These are phyloP conservation scores for Macrophya alboannulata DNA, from an alignment of 2,888 invertebrate genomes.

Conservation along the genomic window DNA sequence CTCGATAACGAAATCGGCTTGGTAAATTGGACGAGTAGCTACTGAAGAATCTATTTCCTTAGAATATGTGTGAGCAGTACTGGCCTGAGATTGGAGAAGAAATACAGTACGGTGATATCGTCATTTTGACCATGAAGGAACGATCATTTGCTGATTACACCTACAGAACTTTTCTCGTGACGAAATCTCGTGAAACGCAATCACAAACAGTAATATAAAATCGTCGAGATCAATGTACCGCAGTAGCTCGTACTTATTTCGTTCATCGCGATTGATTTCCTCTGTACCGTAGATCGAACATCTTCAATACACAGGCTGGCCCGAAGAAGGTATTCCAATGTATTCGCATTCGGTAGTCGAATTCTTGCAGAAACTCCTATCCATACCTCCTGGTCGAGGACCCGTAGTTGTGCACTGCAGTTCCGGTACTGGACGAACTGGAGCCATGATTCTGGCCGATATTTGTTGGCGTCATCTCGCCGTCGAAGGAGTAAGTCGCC, in stretches of 20 bases:
- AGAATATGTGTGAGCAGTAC: slow-evolving; percentile 81
- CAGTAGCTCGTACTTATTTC: not conserved
- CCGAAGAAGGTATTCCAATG: slow-evolving; percentile 81
- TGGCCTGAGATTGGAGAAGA: slow-evolving; percentile 81
- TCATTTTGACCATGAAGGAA: slow-evolving; percentile 72
- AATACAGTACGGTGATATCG: slow-evolving; percentile 74
- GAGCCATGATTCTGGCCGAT: slow-evolving; percentile 84
- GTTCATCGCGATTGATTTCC: slow-evolving; percentile 11
- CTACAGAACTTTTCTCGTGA: slow-evolving; percentile 73
- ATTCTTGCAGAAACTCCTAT: slow-evolving; percentile 76
- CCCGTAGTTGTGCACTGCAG: slow-evolving; percentile 83
- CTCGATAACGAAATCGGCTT: not conserved
- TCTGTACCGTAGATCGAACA: slow-evolving; percentile 77
- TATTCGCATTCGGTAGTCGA: slow-evolving; percentile 77
- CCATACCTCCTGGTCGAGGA: slow-evolving; percentile 74
- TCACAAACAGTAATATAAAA: slow-evolving; percentile 71
- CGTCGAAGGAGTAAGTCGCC: slow-evolving; percentile 71
- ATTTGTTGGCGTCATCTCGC: slow-evolving; percentile 81
- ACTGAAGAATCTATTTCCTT: slow-evolving; percentile 59
- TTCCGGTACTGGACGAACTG: slow-evolving; percentile 84
- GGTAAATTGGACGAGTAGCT: not conserved
- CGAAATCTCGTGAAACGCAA: slow-evolving; percentile 63
- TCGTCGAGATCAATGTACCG: not conserved
- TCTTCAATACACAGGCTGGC: slow-evolving; percentile 82
- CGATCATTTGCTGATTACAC: slow-evolving; percentile 77